phyloP scores from a whole-genome alignment of 2,113 vertebrate genomes.

The Nycticebus coucang region DNA sequence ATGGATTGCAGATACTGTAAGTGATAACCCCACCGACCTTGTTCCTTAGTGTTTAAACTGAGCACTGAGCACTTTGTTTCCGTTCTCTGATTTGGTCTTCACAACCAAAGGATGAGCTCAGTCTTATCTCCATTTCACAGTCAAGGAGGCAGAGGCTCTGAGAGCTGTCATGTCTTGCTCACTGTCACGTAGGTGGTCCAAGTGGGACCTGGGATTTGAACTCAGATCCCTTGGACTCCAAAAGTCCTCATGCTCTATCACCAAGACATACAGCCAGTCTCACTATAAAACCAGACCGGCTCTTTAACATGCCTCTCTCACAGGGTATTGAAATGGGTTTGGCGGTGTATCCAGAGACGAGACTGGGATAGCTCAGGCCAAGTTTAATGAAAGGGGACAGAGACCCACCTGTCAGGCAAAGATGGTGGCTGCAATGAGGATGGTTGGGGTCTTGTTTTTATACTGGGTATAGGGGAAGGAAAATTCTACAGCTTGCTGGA shows the following conservation, averaged over 20 bases:
- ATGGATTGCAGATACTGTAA: not conserved
- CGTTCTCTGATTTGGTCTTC: not conserved
- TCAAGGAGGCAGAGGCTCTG: not conserved
- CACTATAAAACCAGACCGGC: not conserved
- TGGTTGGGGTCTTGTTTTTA: too few species aligned
- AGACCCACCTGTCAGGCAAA: too few species aligned
- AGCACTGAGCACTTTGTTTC: not conserved
- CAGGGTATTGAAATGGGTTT: too few species aligned
- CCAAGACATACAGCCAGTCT: not conserved
- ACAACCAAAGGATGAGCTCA: not conserved
- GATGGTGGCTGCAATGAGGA: too few species aligned
- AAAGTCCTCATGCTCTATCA: not conserved
- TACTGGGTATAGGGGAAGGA: too few species aligned
- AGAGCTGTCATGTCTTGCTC: not conserved
- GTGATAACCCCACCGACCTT: accelerated
- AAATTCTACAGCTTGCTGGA: too few species aligned
- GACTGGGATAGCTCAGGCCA: too few species aligned
- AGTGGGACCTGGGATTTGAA: not conserved
- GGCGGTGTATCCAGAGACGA: too few species aligned
- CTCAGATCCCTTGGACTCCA: not conserved
- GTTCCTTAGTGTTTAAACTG: not conserved
- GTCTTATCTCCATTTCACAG: not conserved
- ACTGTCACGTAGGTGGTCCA: not conserved
- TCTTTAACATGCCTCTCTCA: not conserved
- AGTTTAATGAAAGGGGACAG: too few species aligned